Evolutionary conservation across 2,888 invertebrate genomes (phyloP).

Genomic region (Baccha elongata): DNA sequence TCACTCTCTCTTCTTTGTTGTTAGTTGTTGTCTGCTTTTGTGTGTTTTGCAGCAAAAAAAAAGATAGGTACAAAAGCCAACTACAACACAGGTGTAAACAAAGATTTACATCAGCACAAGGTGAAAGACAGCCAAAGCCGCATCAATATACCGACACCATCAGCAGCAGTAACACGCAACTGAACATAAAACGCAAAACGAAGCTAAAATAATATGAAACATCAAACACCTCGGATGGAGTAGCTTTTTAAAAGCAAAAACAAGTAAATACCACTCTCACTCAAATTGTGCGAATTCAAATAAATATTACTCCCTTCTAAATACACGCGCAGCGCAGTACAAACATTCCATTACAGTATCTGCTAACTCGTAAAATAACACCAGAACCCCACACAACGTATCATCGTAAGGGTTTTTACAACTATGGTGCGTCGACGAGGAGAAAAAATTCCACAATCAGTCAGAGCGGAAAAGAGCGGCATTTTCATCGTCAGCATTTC

Average conservation of each 20-base stretch:
- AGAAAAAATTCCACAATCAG: not conserved
- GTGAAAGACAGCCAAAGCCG: constrained; percentile 1
- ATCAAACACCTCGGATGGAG: not conserved
- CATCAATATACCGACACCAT: constrained; percentile 5
- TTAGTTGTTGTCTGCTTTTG: no score
- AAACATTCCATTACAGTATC: not conserved
- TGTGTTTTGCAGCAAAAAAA: not conserved
- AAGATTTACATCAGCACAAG: constrained; percentile 48
- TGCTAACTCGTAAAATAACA: not conserved
- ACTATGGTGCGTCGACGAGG: not conserved
- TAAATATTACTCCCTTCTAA: constrained; percentile 12
- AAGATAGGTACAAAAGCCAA: constrained; percentile 1
- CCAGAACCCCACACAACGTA: not conserved
- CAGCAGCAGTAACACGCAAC: not conserved
- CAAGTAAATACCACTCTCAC: constrained; percentile 17
- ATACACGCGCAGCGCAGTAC: not conserved
- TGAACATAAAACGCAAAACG: not conserved
- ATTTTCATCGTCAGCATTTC: constrained; percentile 18
- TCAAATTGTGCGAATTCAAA: constrained; percentile 28
- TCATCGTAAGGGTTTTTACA: constrained; percentile 8
- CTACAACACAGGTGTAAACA: constrained; percentile 65
- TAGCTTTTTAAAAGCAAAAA: not conserved
- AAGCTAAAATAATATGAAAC: constrained; percentile 12
- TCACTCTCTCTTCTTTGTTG: not conserved
- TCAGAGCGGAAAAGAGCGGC: not conserved